Percentiles rank a stretch among this genome's conserved stretches.
Conservation (phyloP, 2,113 vertebrate genomes). For the Thamnophis sirtalis region DNA sequence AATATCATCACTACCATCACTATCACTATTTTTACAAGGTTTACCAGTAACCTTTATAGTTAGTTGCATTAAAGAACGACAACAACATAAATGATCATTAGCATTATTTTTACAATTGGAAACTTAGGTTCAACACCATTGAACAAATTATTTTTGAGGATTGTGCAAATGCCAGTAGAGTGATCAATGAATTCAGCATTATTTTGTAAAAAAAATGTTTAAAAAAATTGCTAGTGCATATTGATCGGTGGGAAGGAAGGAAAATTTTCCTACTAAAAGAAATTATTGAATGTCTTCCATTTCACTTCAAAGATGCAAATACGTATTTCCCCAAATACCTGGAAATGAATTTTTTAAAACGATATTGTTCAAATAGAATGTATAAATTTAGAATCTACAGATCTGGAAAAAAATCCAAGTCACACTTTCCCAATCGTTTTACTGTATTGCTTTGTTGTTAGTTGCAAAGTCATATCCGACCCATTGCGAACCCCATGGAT, state of each 20-base stretch:
- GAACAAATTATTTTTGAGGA: not conserved
- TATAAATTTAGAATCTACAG: not conserved
- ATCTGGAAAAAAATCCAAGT: not conserved
- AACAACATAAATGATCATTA: not conserved
- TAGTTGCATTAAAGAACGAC: not conserved
- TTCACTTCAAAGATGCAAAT: not conserved
- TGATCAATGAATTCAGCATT: not conserved
- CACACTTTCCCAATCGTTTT: slow-evolving; percentile 10
- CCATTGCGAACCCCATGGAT: too few species aligned
- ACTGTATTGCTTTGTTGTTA: slow-evolving; percentile 5
- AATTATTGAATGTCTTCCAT: not conserved
- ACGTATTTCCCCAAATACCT: not conserved
- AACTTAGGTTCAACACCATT: not conserved
- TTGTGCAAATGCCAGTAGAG: not conserved
- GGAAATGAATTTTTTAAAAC: not conserved
- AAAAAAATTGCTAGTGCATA: not conserved
- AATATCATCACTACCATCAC: not conserved
- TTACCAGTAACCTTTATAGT: not conserved
- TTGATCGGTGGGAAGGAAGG: not conserved
- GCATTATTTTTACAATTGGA: not conserved
- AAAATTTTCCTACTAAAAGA: not conserved
- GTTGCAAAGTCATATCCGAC: too few species aligned
- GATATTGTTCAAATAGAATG: not conserved
- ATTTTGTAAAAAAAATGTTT: too few species aligned
- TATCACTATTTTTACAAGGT: not conserved